phyloP scores from a whole-genome alignment of 2,888 invertebrate genomes.

The Eupithecia pulchellata region DNA sequence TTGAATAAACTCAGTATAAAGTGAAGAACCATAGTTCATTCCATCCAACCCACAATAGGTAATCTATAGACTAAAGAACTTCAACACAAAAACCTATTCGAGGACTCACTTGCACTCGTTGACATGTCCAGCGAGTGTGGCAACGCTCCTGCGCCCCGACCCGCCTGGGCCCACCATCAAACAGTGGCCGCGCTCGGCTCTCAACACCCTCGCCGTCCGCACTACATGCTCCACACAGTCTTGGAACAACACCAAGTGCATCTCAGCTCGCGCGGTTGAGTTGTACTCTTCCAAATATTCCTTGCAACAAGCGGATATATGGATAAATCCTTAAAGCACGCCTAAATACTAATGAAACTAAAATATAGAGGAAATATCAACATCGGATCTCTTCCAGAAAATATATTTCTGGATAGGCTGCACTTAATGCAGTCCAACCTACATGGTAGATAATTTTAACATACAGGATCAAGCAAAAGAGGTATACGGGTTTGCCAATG shows the following conservation, averaged over 20 bases:
- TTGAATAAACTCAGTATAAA: no score
- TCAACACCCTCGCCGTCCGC: constrained; percentile 92
- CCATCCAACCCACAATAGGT: no score
- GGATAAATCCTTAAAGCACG: neutral
- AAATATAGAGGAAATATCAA: neutral
- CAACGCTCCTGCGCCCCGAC: constrained; percentile 95
- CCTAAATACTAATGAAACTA: neutral
- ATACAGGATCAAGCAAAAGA: no score
- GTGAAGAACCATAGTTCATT: no score
- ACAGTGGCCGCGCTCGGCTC: constrained; percentile 95
- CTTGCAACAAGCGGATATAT: constrained; percentile 58
- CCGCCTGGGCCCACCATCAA: constrained; percentile 95
- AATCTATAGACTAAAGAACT: no score
- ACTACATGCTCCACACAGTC: constrained; percentile 95
- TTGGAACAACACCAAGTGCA: constrained; percentile 94
- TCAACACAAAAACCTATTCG: no score
- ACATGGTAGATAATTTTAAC: no score
- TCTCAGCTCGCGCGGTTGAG: constrained; percentile 90
- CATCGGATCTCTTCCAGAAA: neutral
- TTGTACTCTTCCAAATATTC: constrained; percentile 95
- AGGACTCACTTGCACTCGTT: constrained; percentile 91
- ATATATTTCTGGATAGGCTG: neutral
- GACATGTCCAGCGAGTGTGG: constrained; percentile 92
- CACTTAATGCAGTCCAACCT: neutral
- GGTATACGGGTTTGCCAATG: no score